These are phyloP conservation scores for Danio aesculapii DNA, from an alignment of 2,797 vertebrate genomes.

Conservation along the genomic window DNA sequence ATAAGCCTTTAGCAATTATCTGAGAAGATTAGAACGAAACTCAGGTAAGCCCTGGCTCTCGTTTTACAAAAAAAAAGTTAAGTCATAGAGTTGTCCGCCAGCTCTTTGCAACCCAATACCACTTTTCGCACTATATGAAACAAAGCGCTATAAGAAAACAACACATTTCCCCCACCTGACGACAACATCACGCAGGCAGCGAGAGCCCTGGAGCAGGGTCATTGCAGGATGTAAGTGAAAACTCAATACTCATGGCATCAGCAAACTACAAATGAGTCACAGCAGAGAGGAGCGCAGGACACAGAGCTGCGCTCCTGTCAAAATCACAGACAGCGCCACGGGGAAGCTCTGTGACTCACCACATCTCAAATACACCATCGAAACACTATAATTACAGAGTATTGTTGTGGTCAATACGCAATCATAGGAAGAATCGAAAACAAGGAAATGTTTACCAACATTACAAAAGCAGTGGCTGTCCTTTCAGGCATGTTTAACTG, in stretches of 20 bases:
- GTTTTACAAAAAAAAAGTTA: background rate
- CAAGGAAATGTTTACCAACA: conserved; percentile 41
- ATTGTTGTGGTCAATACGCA: conserved; percentile 29
- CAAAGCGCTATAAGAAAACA: conserved; percentile 15
- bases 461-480: background rate
- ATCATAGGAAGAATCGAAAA: conserved; percentile 23
- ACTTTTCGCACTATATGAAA: background rate
- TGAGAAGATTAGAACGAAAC: conserved; percentile 10
- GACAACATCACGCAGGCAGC: conserved; percentile 11
- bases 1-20: conserved; percentile 24
- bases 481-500: background rate
- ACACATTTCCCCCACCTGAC: background rate
- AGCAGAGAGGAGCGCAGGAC: background rate
- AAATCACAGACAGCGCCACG: conserved; percentile 38
- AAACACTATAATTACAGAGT: conserved; percentile 19
- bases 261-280: conserved; percentile 47
- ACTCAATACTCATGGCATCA: conserved; percentile 32
- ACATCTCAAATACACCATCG: conserved; percentile 37
- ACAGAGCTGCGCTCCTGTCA: background rate
- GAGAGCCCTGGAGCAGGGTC: conserved; percentile 8
- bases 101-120: conserved; percentile 28
- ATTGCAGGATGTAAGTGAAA: conserved; percentile 13
- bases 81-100: background rate
- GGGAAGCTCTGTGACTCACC: conserved; percentile 42
- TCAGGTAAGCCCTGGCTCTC: background rate